These are phyloP conservation scores for Puma concolor DNA, from an alignment of 2,113 vertebrate species.

Conservation along the genomic window DNA sequence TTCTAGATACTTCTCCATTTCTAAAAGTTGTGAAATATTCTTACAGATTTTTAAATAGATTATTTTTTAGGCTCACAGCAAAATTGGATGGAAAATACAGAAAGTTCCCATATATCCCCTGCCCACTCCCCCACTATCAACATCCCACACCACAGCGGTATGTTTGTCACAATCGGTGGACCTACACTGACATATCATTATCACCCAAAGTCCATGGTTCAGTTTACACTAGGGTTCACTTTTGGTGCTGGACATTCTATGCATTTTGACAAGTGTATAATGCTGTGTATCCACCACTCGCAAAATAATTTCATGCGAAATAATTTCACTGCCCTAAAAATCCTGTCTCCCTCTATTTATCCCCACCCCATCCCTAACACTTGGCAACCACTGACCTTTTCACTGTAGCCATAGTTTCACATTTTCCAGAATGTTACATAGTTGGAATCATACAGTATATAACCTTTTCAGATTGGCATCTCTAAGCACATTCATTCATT, in stretches of 20 bases:
- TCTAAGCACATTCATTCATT: background rate
- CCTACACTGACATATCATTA: background rate
- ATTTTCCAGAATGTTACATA: background rate
- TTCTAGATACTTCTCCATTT: background rate
- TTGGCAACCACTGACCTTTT: background rate
- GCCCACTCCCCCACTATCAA: background rate
- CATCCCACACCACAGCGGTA: background rate
- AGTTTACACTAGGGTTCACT: background rate
- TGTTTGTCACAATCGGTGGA: background rate
- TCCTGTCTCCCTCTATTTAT: background rate
- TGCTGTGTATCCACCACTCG: background rate
- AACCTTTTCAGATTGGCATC: background rate
- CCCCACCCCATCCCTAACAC: background rate
- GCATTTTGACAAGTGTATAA: constrained; percentile 22
- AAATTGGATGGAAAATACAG: background rate
- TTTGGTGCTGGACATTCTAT: background rate
- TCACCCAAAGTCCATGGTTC: background rate
- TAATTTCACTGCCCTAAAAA: background rate
- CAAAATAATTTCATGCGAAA: background rate
- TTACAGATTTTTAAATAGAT: constrained; percentile 13
- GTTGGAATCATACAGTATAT: background rate
- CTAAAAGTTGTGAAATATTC: background rate
- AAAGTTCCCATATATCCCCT: background rate
- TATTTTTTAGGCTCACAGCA: constrained; percentile 33
- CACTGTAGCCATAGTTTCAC: background rate